A percentile compares a stretch with the other conserved stretches of the same genome.
Conservation (phyloP, 1,140 invertebrate species). For the Eufriesea mexicana region DNA sequence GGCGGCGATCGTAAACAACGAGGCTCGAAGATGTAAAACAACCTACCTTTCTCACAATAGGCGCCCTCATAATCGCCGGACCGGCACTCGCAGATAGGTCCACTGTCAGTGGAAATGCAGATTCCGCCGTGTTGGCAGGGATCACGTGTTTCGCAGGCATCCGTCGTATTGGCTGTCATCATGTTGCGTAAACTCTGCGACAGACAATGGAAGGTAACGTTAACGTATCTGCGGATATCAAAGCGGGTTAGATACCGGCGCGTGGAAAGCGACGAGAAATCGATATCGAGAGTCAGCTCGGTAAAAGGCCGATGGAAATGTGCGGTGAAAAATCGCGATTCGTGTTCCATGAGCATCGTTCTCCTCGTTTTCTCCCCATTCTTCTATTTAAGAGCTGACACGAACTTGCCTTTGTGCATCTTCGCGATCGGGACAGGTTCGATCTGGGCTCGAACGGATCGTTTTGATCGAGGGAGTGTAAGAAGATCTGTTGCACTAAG, state of each 20-base stretch:
- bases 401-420: no score
- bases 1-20: slow-evolving; percentile 19
- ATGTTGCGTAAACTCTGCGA: slow-evolving; percentile 84
- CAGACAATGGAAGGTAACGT: slow-evolving; percentile 69
- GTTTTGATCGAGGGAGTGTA: no score
- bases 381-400: no score
- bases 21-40: slow-evolving; percentile 24
- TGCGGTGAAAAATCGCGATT: not conserved
- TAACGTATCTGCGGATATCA: slow-evolving; percentile 36
- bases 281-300: not conserved
- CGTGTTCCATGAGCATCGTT: not conserved
- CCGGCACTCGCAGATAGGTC: slow-evolving; percentile 96
- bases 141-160: slow-evolving; percentile 92
- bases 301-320: not conserved
- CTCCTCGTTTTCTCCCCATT: not conserved
- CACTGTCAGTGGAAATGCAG: slow-evolving; percentile 96
- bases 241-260: not conserved
- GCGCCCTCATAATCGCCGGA: slow-evolving; percentile 95
- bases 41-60: slow-evolving; percentile 95
- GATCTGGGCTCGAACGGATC: no score
- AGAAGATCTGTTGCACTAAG: no score
- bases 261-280: not conserved
- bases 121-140: slow-evolving; percentile 96
- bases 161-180: slow-evolving; percentile 84
- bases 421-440: no score